A percentile compares a stretch with the other conserved stretches of the same genome.
Evolutionary conservation across 2,888 invertebrate species (phyloP).

Genomic region (Trichopoda pennipes): DNA sequence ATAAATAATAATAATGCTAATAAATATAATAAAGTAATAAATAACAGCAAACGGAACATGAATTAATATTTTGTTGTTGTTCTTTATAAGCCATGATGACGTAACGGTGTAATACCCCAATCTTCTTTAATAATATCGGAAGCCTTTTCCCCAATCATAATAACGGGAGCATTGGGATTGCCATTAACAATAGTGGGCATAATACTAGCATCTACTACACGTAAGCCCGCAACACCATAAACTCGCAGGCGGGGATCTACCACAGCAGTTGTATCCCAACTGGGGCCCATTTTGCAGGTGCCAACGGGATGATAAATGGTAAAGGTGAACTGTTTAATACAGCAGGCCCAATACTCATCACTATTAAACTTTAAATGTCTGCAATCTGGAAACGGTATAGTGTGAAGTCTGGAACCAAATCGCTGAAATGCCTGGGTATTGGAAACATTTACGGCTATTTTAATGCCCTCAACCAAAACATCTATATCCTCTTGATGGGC

Average conservation of each 20-base stretch:
- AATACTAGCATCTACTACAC: conserved; percentile 92
- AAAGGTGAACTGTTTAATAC: conserved; percentile 89
- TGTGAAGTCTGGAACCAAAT: conserved; percentile 89
- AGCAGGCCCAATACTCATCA: conserved; percentile 94
- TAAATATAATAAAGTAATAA: no score
- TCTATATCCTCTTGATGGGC: conserved; percentile 90
- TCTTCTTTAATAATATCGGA: conserved; percentile 94
- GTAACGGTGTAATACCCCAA: conserved; percentile 83
- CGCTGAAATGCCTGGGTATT: conserved; percentile 89
- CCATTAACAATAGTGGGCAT: conserved; percentile 95
- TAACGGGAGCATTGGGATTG: conserved; percentile 93
- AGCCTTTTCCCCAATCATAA: conserved; percentile 95
- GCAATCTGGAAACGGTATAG: conserved; percentile 91
- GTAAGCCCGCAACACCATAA: conserved; percentile 88
- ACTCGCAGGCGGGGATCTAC: conserved; percentile 90
- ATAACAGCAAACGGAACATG: conserved; percentile 30
- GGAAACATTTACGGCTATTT: conserved; percentile 90
- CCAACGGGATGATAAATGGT: conserved; percentile 93
- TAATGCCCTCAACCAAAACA: conserved; percentile 91
- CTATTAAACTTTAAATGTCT: conserved; percentile 86
- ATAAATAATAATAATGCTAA: no score
- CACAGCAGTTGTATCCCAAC: conserved; percentile 87
- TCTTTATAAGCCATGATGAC: conserved; percentile 37
- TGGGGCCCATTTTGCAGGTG: conserved; percentile 93
- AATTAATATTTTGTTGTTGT: no score